Base-by-base conservation (phyloP, 2,888 invertebrate genomes). In the Agrotis ipsilon region DNA sequence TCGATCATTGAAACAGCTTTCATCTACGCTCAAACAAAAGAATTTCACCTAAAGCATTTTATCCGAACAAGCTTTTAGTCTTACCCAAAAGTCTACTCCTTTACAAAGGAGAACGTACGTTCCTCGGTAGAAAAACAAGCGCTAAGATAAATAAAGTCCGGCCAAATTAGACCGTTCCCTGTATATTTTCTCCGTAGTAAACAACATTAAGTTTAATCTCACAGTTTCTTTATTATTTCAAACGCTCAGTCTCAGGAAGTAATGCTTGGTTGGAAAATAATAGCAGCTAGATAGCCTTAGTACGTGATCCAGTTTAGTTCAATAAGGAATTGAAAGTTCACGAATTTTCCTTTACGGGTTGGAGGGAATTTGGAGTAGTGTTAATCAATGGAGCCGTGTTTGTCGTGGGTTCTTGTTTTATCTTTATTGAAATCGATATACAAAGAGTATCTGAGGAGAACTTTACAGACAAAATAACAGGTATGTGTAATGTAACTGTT, bases 121-220 rank as follows among this genome's bases (percentile, higher is more conserved):
- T 54, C 14, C 27, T 46, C 32, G 54, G 66, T 67, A 71, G 58
- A 58, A 80, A 78, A 79, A 75, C 61, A 80, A 52, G 57, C 27
- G 57, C 58, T 24, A 68, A 61, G 66, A 72, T 72, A 82, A 78
- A 82, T 72, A 76, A 76, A 81, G 72, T 74, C 67, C 66, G 59
- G 78, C 59, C 60, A 79, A 83, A 76, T 81, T 81, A 80, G 75
- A 78, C 39, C 73, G 51, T 52, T 70, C 66, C 54, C 49, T 49
- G 66, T 81, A 74, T 59, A 78, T 83, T 78, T 73, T 55, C 55
- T 39, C 11, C 62, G 63, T 66, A 72, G 70, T 83, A 83, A 83
- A 83, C 83, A 83, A 81, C 78, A 67, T 83, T 81, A 81, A 68
- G 60, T 81, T 39, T 81, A 76, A 83, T 83, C 78, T 80, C 68